These are phyloP conservation scores for Nothobranchius kuhntae DNA, from an alignment of 2,113 vertebrate genomes.

Conservation along the genomic window DNA sequence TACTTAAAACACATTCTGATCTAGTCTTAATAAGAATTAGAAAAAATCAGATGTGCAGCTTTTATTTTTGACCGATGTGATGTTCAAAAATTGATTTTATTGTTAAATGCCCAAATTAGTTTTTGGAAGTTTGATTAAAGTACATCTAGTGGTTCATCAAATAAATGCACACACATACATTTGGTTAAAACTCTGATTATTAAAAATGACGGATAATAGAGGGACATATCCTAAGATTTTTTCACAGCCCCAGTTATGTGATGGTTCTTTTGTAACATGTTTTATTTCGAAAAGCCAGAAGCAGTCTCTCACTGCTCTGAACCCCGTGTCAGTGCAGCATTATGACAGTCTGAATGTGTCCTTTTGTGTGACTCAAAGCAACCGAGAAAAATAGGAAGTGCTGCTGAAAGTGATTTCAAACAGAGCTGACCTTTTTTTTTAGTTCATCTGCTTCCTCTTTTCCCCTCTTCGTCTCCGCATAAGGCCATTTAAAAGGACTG, in stretches of 20 bases:
- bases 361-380: conserved; percentile 48
- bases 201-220: neutral
- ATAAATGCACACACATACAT: too few species aligned
- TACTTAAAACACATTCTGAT: too few species aligned
- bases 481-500: neutral
- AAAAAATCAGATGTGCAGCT: too few species aligned
- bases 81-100: neutral
- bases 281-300: conserved; percentile 43
- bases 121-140: too few species aligned
- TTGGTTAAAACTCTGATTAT: too few species aligned
- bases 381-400: conserved; percentile 58
- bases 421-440: conserved; percentile 52
- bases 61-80: too few species aligned
- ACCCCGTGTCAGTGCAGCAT: conserved; percentile 42
- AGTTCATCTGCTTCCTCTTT: conserved; percentile 39
- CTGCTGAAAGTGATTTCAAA: conserved; percentile 57
- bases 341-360: conserved; percentile 42
- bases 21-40: too few species aligned
- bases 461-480: neutral
- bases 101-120: neutral
- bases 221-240: neutral
- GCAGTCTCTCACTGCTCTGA: conserved; percentile 30
- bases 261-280: conserved; percentile 7
- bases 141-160: too few species aligned
- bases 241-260: neutral